A percentile compares a stretch with the other conserved stretches of the same genome.
These are phyloP conservation scores for Dasyornis broadbenti DNA, from an alignment of 2,113 vertebrate genomes.

Conservation along the genomic window DNA sequence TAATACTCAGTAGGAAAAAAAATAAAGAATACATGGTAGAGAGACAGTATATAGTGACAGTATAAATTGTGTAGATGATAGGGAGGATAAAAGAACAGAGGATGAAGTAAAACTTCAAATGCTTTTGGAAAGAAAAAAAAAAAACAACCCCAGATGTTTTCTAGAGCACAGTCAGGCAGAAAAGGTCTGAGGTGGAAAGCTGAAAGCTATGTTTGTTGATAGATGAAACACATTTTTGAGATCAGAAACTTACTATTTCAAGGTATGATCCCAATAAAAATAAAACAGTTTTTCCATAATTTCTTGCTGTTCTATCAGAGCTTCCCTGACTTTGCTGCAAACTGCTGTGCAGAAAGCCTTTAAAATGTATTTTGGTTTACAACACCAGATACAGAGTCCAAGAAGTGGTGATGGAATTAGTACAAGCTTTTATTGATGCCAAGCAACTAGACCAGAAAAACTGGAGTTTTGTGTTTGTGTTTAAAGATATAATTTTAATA, in stretches of 20 bases:
- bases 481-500: not conserved
- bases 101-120: not conserved
- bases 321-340: not conserved
- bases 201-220: conserved; percentile 1
- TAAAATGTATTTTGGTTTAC: not conserved
- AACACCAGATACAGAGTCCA: not conserved
- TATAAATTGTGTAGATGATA: not conserved
- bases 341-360: not conserved
- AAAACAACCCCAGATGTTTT: not conserved
- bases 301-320: not conserved
- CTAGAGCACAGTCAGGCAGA: not conserved
- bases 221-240: conserved; percentile 5
- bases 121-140: not conserved
- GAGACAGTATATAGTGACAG: not conserved
- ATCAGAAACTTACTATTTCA: not conserved
- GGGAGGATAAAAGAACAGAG: not conserved
- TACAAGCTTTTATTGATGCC: not conserved
- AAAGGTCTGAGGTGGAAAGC: conserved; percentile 24
- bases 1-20: not conserved
- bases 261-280: conserved; percentile 15
- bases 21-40: not conserved
- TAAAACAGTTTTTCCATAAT: not conserved
- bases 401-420: not conserved
- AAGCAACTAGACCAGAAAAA: not conserved
- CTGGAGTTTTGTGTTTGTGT: not conserved